These are phyloP conservation scores for Hozukius guyotensis DNA, from an alignment of 2,797 vertebrate genomes.

Conservation along the genomic window DNA sequence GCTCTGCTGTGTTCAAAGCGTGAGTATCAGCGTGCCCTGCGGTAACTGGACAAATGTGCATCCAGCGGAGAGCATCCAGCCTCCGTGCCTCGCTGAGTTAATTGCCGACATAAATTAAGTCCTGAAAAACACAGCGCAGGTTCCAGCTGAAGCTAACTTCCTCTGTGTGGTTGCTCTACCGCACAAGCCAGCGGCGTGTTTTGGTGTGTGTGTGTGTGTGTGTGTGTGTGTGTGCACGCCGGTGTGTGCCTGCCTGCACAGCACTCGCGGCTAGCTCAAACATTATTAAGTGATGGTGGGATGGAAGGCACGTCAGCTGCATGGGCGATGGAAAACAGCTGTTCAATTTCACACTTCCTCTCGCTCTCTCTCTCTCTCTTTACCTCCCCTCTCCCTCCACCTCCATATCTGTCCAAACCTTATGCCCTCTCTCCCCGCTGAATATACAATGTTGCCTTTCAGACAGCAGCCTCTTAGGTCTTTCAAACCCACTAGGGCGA, in stretches of 20 bases:
- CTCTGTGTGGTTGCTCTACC: constrained; percentile 6
- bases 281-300: constrained; percentile 54
- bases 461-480: constrained; percentile 43
- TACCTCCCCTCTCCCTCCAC: not conserved
- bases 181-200: constrained; percentile 8
- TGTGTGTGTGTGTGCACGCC: not conserved
- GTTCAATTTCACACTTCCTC: constrained; percentile 70
- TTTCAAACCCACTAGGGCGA: constrained; percentile 36
- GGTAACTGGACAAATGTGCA: constrained; percentile 8
- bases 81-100: constrained; percentile 31
- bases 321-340: constrained; percentile 65
- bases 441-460: constrained; percentile 57
- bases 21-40: not conserved
- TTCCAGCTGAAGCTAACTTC: constrained; percentile 36
- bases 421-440: constrained; percentile 29
- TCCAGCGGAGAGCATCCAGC: constrained; percentile 30
- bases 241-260: constrained; percentile 11
- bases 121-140: constrained; percentile 19
- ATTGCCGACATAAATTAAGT: constrained; percentile 52
- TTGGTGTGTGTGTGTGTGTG: not conserved
- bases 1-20: not conserved
- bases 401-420: constrained; percentile 48
- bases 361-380: constrained; percentile 34
- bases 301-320: constrained; percentile 50
- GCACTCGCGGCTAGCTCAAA: constrained; percentile 15